Evolutionary conservation across 2,888 invertebrate species (phyloP).

Genomic region (Glaucopsyche alexis): DNA sequence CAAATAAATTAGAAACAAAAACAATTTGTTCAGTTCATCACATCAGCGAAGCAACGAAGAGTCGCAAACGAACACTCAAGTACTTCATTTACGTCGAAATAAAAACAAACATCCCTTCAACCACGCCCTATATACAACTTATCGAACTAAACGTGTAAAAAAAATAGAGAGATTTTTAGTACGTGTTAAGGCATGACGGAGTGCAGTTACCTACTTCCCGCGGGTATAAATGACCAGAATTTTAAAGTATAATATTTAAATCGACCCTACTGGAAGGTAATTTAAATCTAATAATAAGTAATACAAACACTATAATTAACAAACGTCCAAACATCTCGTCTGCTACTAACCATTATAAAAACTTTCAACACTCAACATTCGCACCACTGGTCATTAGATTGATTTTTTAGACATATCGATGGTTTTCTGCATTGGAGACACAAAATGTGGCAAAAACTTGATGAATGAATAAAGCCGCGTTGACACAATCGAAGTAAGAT

Average conservation of each 20-base stretch:
- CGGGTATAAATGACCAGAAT: constrained; percentile 56
- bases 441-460: not conserved
- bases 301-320: constrained; percentile 64
- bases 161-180: constrained; percentile 69
- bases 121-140: constrained; percentile 61
- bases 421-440: not conserved
- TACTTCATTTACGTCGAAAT: constrained; percentile 50
- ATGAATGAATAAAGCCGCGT: not conserved
- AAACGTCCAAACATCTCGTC: constrained; percentile 68
- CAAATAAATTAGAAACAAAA: constrained; percentile 80
- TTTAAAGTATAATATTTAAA: constrained; percentile 43
- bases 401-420: constrained; percentile 30
- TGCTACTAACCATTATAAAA: constrained; percentile 72
- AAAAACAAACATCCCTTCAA: constrained; percentile 69
- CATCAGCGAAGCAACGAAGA: constrained; percentile 53
- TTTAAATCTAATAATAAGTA: constrained; percentile 51
- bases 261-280: constrained; percentile 50
- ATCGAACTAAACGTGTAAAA: constrained; percentile 55
- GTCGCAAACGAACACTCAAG: constrained; percentile 31
- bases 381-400: constrained; percentile 74
- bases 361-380: constrained; percentile 78
- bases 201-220: constrained; percentile 38
- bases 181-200: constrained; percentile 48
- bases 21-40: constrained; percentile 77
- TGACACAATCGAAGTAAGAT: too few species aligned